Percentiles rank a stretch among this genome's conserved stretches.
phyloP scores from a whole-genome alignment of 2,797 vertebrate genomes.

The Argya squamiceps region DNA sequence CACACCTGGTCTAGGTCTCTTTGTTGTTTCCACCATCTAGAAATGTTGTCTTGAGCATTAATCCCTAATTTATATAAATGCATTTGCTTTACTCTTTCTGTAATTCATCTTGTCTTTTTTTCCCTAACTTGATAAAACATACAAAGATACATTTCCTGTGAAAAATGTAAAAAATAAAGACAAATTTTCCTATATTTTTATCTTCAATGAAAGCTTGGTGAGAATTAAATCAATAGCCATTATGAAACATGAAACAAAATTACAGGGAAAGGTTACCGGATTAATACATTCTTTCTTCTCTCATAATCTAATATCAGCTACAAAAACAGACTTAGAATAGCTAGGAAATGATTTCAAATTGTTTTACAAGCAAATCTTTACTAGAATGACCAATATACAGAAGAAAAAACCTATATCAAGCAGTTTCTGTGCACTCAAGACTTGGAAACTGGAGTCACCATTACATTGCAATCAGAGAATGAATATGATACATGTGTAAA shows the following conservation, averaged over 20 bases:
- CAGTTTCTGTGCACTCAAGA: background rate
- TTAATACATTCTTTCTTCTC: background rate
- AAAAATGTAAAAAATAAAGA: background rate
- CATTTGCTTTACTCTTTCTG: background rate
- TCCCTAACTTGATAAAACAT: background rate
- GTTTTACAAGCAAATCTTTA: background rate
- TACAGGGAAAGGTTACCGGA: background rate
- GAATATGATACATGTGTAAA: background rate
- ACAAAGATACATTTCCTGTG: background rate
- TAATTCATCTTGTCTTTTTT: background rate
- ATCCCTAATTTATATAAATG: background rate
- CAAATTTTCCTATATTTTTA: background rate
- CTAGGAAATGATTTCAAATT: constrained; percentile 1
- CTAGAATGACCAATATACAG: background rate
- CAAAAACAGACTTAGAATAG: background rate
- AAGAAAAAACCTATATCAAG: background rate
- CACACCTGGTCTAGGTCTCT: background rate
- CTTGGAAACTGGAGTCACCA: background rate
- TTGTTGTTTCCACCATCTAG: background rate
- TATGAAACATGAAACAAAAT: constrained; percentile 25
- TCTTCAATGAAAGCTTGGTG: background rate
- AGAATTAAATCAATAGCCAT: constrained; percentile 3
- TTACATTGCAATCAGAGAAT: background rate
- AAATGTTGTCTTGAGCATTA: background rate
- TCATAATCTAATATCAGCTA: background rate